A percentile compares a stretch with the other conserved stretches of the same genome.
Conservation (phyloP, 2,888 invertebrate species). For the Hylaea fasciaria region DNA sequence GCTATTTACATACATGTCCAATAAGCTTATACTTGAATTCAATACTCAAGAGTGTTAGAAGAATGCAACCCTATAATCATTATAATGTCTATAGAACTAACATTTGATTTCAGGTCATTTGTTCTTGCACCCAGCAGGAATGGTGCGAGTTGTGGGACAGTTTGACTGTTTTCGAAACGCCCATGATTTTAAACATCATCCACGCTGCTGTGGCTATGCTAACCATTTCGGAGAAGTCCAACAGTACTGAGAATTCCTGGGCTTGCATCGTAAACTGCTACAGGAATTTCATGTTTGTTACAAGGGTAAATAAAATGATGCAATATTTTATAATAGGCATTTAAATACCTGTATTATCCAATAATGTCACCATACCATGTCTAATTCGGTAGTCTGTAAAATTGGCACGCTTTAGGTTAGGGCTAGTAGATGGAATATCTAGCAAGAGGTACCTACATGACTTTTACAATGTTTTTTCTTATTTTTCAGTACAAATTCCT, state of each 20-base stretch:
- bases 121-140: constrained; percentile 63
- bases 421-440: too few species aligned
- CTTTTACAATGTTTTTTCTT: not conserved
- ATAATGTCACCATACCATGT: too few species aligned
- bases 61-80: too few species aligned
- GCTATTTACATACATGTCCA: too few species aligned
- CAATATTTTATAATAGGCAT: constrained; percentile 12
- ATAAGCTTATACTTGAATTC: too few species aligned
- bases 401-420: too few species aligned
- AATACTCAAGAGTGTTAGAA: too few species aligned
- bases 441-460: too few species aligned
- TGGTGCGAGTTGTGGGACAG: constrained; percentile 72
- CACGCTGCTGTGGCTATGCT: constrained; percentile 58
- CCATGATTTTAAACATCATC: constrained; percentile 53
- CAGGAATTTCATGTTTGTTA: constrained; percentile 61
- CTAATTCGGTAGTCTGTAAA: too few species aligned
- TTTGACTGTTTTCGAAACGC: constrained; percentile 50
- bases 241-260: constrained; percentile 57
- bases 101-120: constrained; percentile 59
- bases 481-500: constrained; percentile 77
- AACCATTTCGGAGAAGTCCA: constrained; percentile 52
- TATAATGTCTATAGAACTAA: too few species aligned
- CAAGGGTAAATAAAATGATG: constrained; percentile 58
- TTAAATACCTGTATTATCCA: too few species aligned
- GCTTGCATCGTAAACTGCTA: constrained; percentile 68